These are phyloP conservation scores for Drosophila barbarae DNA, from an alignment of 2,888 invertebrate species.

Conservation along the genomic window DNA sequence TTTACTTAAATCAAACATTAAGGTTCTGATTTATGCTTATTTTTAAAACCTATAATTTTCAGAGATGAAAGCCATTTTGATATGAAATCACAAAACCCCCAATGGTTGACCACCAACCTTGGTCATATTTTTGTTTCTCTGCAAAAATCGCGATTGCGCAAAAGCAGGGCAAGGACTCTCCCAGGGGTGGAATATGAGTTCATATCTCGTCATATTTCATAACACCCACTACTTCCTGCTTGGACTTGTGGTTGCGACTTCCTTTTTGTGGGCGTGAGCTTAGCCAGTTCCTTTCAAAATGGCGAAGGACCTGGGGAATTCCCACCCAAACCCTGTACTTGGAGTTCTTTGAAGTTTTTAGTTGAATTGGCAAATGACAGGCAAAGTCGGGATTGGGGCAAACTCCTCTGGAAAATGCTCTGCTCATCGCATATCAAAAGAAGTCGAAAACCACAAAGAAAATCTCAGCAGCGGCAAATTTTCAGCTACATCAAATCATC, in stretches of 20 bases:
- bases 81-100: not conserved
- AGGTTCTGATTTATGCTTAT: not conserved
- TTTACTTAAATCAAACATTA: no score
- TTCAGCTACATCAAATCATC: constrained; percentile 63
- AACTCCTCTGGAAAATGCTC: constrained; percentile 43
- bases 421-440: constrained; percentile 65
- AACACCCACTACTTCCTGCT: constrained; percentile 38
- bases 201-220: constrained; percentile 73
- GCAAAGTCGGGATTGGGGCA: constrained; percentile 4
- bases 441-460: constrained; percentile 75
- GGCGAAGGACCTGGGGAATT: constrained; percentile 40
- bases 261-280: constrained; percentile 39
- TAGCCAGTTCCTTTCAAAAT: constrained; percentile 45
- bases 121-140: not conserved
- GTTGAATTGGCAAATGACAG: constrained; percentile 45
- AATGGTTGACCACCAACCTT: constrained; percentile 5
- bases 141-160: constrained; percentile 56
- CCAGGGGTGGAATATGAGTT: constrained; percentile 53
- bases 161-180: constrained; percentile 1
- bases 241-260: constrained; percentile 13
- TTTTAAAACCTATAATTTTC: not conserved
- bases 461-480: constrained; percentile 70
- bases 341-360: constrained; percentile 42
- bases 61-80: not conserved
- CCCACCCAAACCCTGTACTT: not conserved